phyloP scores from a whole-genome alignment of 2,797 vertebrate species.

The Paguma larvata region DNA sequence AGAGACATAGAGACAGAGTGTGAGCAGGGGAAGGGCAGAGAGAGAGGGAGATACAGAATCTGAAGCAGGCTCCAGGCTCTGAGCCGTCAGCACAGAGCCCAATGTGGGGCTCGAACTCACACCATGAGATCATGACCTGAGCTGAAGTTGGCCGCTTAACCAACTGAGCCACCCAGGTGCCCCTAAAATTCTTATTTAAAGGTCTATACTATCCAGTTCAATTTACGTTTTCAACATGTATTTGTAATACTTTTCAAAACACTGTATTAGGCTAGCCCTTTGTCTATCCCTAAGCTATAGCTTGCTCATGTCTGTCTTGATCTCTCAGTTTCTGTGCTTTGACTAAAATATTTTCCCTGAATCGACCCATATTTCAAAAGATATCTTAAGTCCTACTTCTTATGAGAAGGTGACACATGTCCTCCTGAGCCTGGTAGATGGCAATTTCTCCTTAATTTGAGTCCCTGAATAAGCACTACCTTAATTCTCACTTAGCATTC shows the following conservation, averaged over 20 bases:
- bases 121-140: no score
- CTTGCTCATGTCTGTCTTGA: not conserved
- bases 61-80: no score
- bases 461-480: not conserved
- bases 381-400: not conserved
- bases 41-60: no score
- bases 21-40: no score
- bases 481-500: not conserved
- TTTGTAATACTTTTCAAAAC: not conserved
- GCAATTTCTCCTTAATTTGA: not conserved
- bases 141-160: no score
- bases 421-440: not conserved
- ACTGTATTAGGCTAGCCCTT: not conserved
- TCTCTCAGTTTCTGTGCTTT: not conserved
- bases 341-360: not conserved
- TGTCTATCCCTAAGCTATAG: not conserved
- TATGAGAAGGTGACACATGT: not conserved
- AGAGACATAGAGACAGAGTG: no score
- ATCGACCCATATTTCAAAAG: not conserved
- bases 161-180: no score
- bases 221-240: not conserved
- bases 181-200: not conserved
- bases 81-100: no score
- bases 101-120: no score
- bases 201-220: not conserved